Evolutionary conservation across 2,797 vertebrate species (phyloP).

Genomic region (Loris lydekkerianus): DNA sequence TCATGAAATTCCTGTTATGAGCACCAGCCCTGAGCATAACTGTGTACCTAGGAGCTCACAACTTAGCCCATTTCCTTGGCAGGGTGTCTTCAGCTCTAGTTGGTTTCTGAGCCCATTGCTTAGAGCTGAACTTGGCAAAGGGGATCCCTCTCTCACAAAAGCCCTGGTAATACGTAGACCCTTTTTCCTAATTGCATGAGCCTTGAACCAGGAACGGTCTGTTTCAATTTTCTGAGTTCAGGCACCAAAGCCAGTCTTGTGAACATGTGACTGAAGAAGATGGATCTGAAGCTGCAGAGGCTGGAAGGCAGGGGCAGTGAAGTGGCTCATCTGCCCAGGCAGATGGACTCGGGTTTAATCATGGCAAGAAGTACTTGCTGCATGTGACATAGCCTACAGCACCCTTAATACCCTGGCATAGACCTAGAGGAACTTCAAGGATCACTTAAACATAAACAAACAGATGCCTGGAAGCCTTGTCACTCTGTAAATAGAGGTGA

Average conservation of each 20-base stretch:
- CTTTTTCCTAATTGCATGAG: neutral
- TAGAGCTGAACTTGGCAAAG: neutral
- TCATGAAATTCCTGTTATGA: neutral
- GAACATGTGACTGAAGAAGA: neutral
- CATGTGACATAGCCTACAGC: rapidly evolving
- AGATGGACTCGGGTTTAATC: neutral
- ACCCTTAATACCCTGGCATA: neutral
- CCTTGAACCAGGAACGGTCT: neutral
- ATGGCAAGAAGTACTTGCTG: neutral
- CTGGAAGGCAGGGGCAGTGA: neutral
- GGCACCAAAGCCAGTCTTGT: neutral
- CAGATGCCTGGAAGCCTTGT: neutral
- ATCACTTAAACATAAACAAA: neutral
- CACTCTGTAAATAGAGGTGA: neutral
- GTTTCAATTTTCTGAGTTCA: neutral
- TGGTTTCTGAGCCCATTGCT: neutral
- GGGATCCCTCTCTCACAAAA: neutral
- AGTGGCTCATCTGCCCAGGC: neutral
- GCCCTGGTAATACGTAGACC: neutral
- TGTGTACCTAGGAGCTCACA: neutral
- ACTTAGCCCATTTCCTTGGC: rapidly evolving
- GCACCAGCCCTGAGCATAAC: neutral
- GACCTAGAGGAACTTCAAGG: neutral
- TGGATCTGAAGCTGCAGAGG: neutral
- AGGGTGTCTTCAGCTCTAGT: neutral